Base-by-base conservation (phyloP, 1,140 invertebrate genomes). In the Caenorhabditis briggsae region DNA sequence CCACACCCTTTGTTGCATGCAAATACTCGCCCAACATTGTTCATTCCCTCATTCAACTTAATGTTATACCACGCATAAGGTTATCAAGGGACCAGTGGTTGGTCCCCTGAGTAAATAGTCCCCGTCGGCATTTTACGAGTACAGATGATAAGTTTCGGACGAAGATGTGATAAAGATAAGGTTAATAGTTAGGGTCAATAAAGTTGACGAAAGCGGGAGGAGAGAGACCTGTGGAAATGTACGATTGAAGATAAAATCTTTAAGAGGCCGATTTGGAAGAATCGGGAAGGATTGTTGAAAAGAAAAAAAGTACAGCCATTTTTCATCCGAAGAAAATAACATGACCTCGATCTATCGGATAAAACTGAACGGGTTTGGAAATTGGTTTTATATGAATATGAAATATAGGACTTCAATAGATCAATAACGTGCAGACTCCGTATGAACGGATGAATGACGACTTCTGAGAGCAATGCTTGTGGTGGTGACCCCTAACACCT, bases 401-500 rank as follows among this genome's bases (percentile, higher is more conserved):
- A 61, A 20, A 61, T 61, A 25, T 23, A 2, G 3, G 11, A 5
- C 7, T 7, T 20, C 11, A 23, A 11, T 23, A 20, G n/a, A n/a
- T 7, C 56, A 58, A n/a, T 7, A 58, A 58, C 33, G 33, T 33
- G 33, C 33, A 33, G 1, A 33, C 33, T 33, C 33, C 1, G 3
- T 33, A 33, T 61, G 59, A 12, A 25, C 5, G 8, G 12, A 20
- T 61, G 59, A 61, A 61, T 61, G 20, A 61, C 59, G 59, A 61
- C 9, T 25, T 25, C 12, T 8, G 23, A 14, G 23, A 78, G 33
- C 46, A 20, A 8, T 33, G 33, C 33, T 33, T 1, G 33, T 33
- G 33, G 33, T 16, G 41, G 46, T 78, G n/a, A 78, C 70, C 70
- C 70, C 70, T 78, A 78, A 78, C 70, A 78, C 70, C 70, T 78